A percentile compares a stretch with the other conserved stretches of the same genome.
Conservation (phyloP, 2,113 vertebrate genomes). For the Taxidea taxus region DNA sequence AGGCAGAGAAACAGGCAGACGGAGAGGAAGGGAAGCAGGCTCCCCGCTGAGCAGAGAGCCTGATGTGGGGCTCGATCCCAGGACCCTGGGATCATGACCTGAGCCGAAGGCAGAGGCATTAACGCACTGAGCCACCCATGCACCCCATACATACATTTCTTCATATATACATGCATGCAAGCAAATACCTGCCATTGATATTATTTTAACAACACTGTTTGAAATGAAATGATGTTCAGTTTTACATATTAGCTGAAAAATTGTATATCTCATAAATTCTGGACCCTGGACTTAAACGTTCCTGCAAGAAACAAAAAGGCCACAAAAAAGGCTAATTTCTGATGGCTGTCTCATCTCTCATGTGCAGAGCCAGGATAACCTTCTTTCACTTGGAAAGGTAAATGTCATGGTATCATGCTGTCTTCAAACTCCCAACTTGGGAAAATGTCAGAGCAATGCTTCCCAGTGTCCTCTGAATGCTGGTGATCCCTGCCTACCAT, state of each 20-base stretch:
- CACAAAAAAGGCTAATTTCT: neutral
- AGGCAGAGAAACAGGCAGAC: too few species aligned
- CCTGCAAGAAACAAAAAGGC: neutral
- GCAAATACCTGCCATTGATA: neutral
- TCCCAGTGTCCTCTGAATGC: neutral
- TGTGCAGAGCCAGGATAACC: neutral
- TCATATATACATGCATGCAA: neutral
- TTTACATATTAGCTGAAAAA: neutral
- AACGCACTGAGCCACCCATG: too few species aligned
- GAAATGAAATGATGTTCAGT: neutral
- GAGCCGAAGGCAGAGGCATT: too few species aligned
- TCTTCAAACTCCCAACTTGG: neutral
- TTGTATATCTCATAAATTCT: neutral
- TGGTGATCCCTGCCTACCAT: neutral
- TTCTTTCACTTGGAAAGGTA: neutral
- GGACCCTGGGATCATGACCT: too few species aligned
- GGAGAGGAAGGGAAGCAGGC: too few species aligned
- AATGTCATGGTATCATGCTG: neutral
- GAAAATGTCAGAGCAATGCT: neutral
- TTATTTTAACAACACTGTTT: neutral
- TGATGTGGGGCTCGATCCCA: too few species aligned
- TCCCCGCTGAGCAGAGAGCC: too few species aligned
- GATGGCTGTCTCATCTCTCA: neutral
- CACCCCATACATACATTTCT: neutral
- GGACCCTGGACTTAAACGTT: neutral